Percentiles rank a stretch among this genome's conserved stretches.
phyloP scores from a whole-genome alignment of 2,113 vertebrate genomes.

The Centropus unirufus region DNA sequence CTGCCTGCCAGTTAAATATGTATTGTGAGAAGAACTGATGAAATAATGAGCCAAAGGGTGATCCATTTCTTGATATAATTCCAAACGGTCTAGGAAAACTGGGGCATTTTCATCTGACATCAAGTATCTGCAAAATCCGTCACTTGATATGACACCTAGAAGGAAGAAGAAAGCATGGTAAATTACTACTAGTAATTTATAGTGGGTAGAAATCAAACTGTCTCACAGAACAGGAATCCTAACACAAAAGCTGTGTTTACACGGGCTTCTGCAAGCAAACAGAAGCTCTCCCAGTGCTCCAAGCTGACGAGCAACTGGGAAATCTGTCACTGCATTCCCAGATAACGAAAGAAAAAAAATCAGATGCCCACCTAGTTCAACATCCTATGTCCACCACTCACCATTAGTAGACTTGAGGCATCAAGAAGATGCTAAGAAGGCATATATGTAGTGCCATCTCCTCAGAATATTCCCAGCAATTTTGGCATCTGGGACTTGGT shows the following conservation, averaged over 20 bases:
- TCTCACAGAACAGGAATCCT: background rate
- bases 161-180: background rate
- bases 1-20: slow-evolving; percentile 94
- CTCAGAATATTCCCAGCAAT: background rate
- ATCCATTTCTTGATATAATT: slow-evolving; percentile 98
- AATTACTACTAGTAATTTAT: background rate
- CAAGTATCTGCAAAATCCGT: slow-evolving; percentile 96
- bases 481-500: background rate
- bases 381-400: background rate
- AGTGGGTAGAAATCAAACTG: background rate
- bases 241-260: background rate
- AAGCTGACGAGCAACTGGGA: background rate
- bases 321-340: background rate
- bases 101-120: slow-evolving; percentile 99
- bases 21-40: slow-evolving; percentile 98
- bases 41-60: slow-evolving; percentile 96
- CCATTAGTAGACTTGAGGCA: background rate
- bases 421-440: background rate
- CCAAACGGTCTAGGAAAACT: slow-evolving; percentile 94
- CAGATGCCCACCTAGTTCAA: background rate
- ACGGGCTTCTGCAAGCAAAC: background rate
- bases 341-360: background rate
- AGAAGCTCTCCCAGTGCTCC: background rate
- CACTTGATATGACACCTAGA: slow-evolving; percentile 92
- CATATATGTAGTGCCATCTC: background rate